These are phyloP conservation scores for Chloroceryle amazona DNA, from an alignment of 2,797 vertebrate species.

Conservation along the genomic window DNA sequence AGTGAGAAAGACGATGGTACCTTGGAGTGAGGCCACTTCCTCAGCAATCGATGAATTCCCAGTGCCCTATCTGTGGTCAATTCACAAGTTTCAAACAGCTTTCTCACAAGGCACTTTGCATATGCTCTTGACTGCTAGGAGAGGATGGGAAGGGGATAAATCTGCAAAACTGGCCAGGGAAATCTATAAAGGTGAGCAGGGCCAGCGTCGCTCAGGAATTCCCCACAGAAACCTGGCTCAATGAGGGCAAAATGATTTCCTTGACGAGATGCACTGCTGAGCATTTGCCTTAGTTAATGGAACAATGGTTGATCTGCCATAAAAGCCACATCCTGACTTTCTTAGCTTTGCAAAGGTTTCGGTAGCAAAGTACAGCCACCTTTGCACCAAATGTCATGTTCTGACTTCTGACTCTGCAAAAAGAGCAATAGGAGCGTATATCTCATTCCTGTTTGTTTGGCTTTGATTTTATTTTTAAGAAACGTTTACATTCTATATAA, in stretches of 20 bases:
- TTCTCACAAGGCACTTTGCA: background rate
- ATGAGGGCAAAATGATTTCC: background rate
- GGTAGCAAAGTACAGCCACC: background rate
- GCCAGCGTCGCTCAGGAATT: background rate
- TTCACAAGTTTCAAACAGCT: background rate
- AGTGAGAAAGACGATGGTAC: background rate
- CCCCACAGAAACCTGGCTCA: background rate
- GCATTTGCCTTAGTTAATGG: background rate
- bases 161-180: background rate
- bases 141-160: background rate
- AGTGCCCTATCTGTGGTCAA: fast-evolving
- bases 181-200: background rate
- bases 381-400: background rate
- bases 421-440: background rate
- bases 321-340: constrained; percentile 19
- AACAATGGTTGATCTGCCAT: background rate
- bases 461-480: background rate
- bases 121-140: background rate
- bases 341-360: background rate
- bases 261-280: background rate
- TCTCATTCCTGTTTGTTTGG: background rate
- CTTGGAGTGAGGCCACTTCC: background rate
- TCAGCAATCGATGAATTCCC: background rate
- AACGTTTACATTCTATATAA: background rate
- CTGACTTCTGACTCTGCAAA: background rate